Percentiles rank a stretch among this genome's conserved stretches.
Evolutionary conservation across 2,888 invertebrate genomes (phyloP).

Genomic region (Scaptomyza parva): DNA sequence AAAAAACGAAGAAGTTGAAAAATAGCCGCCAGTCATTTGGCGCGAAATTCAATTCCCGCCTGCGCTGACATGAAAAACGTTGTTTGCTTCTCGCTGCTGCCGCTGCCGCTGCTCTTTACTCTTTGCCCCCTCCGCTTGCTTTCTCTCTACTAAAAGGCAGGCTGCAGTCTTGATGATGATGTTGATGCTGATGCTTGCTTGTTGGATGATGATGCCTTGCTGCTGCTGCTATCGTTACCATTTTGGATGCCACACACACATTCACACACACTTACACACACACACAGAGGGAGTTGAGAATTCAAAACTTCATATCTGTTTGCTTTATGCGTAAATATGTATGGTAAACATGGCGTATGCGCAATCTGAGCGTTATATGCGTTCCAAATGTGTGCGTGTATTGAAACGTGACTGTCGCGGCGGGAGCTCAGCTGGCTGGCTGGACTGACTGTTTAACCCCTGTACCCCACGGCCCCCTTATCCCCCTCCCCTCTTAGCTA

Average conservation of each 20-base stretch:
- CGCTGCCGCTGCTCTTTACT: neutral
- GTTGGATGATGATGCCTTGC: neutral
- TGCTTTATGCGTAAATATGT: slow-evolving; percentile 73
- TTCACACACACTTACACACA: neutral
- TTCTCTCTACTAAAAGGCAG: neutral
- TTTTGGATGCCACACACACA: slow-evolving; percentile 18
- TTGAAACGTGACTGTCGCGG: slow-evolving; percentile 70
- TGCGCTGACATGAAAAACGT: slow-evolving; percentile 77
- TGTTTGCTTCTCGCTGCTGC: slow-evolving; percentile 11
- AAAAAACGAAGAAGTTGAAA: slow-evolving; percentile 72
- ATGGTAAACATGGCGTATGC: slow-evolving; percentile 76
- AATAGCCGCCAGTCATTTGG: slow-evolving; percentile 77
- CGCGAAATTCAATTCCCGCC: slow-evolving; percentile 79
- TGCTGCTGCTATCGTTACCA: slow-evolving; percentile 43
- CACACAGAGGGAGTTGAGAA: neutral
- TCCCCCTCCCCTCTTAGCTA: too few relatives aligned
- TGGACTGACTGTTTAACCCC: slow-evolving; percentile 36
- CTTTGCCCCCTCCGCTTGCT: neutral
- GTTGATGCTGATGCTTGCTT: slow-evolving; percentile 29
- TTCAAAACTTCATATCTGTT: slow-evolving; percentile 10
- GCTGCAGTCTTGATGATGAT: slow-evolving; percentile 42
- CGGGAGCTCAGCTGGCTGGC: slow-evolving; percentile 69
- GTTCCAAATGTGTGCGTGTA: slow-evolving; percentile 43
- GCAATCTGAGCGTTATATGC: slow-evolving; percentile 65
- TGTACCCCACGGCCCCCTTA: too few relatives aligned